A percentile compares a stretch with the other conserved stretches of the same genome.
Conservation (phyloP, 2,113 vertebrate genomes). For the Datnioides undecimradiatus region DNA sequence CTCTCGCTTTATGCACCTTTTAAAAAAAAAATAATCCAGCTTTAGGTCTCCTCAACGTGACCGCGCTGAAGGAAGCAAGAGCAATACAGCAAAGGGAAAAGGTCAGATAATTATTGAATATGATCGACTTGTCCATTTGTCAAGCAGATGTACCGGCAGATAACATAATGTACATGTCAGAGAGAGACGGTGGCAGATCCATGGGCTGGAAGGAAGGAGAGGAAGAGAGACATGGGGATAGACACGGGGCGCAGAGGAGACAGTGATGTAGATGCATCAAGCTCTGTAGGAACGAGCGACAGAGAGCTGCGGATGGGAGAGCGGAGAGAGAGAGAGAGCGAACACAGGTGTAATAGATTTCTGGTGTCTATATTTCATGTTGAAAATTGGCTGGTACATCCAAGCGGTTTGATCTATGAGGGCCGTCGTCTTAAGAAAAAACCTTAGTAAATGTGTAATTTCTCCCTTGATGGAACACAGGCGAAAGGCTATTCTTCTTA, state of each 20-base stretch:
- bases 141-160: conserved; percentile 65
- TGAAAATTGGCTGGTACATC: conserved; percentile 99
- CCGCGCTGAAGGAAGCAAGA: conserved; percentile 34
- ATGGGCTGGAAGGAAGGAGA: conserved; percentile 45
- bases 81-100: conserved; percentile 65
- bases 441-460: conserved; percentile 99
- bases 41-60: conserved; percentile 6
- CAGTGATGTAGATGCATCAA: conserved; percentile 72
- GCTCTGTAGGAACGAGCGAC: conserved; percentile 57
- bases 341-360: conserved; percentile 96
- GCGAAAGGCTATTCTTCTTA: conserved; percentile 98
- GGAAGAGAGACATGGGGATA: conserved; percentile 28
- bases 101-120: conserved; percentile 80
- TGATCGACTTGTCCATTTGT: conserved; percentile 78
- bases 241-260: conserved; percentile 43
- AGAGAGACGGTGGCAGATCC: conserved; percentile 64
- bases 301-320: conserved; percentile 56
- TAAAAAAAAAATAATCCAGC: conserved; percentile 5
- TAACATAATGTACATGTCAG: conserved; percentile 78
- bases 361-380: conserved; percentile 99
- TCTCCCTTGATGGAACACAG: conserved; percentile 99
- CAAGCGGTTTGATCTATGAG: conserved; percentile 97
- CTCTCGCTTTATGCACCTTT: neutral
- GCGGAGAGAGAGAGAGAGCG: conserved; percentile 71
- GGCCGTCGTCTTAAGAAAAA: conserved; percentile 99